Base-by-base conservation (phyloP, 2,797 vertebrate genomes). In the Schizothorax lantsangensis region DNA sequence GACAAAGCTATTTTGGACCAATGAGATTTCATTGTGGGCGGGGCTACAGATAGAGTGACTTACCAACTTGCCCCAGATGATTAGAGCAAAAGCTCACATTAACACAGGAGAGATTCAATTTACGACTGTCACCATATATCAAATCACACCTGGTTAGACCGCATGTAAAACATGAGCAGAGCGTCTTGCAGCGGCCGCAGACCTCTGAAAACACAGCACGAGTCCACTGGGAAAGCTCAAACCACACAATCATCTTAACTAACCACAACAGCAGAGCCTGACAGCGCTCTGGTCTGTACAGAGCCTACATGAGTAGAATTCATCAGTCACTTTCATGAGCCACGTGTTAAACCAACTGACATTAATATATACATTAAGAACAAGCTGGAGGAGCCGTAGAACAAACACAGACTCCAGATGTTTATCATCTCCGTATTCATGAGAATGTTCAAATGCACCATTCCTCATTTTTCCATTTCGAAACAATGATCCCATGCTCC, bases 281-380 rank as follows among this genome's bases (percentile, higher is more conserved):
- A 90, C 89, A 91, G 69, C 52, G 88, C 91, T 91, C 38, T 38
- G 38, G 38, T 38, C 38, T 38, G 38, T 38, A 38, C 38, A 43
- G 40, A 43, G 40, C 40, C 2, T 90, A 89, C 88, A 91, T 91
- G 92, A 93, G 78, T 75, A 84, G 79, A 81, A 87, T 81, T 91
- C 89, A 87, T 93, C 92, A 93, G 91, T 91, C 92, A 91, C 89
- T 93, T 93, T 91, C 91, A 88, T 84, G 90, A 90, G 87, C 85
- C 90, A 59, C 91, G 91, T 91, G 92, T 92, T 88, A 54, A 88
- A 88, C 91, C 92, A 92, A 92, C 91, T 89, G 92, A 93, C 91
- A 90, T 89, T 91, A 93, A 93, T 91, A 88, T 91, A 85, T 88
- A 91, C 90, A 89, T 91, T 93, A 89, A 85, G 90, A 87, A 62